Evolutionary conservation across 2,797 vertebrate species (phyloP).

Genomic region (Intellagama lesueurii): DNA sequence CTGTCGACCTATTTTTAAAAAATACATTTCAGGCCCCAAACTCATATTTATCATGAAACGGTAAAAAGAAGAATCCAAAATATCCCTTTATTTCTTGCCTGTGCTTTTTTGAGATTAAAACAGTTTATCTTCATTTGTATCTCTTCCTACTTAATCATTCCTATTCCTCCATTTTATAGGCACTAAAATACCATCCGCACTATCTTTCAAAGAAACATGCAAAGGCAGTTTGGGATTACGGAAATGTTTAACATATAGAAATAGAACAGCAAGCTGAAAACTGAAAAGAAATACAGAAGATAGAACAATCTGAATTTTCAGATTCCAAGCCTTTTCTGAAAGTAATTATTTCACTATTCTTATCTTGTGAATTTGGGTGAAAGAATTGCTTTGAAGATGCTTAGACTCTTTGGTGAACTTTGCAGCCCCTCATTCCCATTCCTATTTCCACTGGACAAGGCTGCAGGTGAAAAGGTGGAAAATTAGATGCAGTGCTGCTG

Average conservation of each 20-base stretch:
- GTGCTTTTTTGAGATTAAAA: background rate
- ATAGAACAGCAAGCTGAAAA: constrained; percentile 33
- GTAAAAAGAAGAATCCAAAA: constrained; percentile 1
- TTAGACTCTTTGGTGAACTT: background rate
- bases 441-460: background rate
- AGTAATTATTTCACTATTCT: background rate
- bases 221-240: constrained; percentile 8
- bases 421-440: background rate
- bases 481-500: constrained; percentile 22
- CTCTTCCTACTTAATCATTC: constrained; percentile 12
- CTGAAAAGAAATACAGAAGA: constrained; percentile 30
- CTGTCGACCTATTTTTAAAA: background rate
- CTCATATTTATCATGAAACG: constrained; percentile 27
- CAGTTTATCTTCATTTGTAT: constrained; percentile 8
- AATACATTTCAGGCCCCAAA: background rate
- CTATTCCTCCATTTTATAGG: background rate
- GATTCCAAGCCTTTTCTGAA: background rate
- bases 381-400: no score
- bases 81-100: constrained; percentile 9
- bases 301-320: constrained; percentile 25
- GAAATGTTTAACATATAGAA: background rate
- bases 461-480: background rate
- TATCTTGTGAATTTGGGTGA: background rate
- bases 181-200: constrained; percentile 18
- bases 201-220: background rate